Evolutionary conservation across 1,140 invertebrate genomes (phyloP).

Genomic region (Argopecten irradians): DNA sequence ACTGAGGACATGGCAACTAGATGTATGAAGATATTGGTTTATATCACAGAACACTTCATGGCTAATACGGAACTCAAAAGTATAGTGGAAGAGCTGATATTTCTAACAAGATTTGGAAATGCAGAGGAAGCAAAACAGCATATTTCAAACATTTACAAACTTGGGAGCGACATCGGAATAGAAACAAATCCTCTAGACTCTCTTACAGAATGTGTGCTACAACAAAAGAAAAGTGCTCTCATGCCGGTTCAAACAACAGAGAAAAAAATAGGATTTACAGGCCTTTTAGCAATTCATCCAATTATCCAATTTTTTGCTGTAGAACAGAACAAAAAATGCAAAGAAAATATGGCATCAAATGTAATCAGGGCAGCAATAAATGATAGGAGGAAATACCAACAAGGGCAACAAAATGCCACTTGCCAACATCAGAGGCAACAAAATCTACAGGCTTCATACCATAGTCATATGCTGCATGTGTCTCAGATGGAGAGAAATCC

Average conservation of each 20-base stretch:
- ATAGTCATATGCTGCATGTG: too few species aligned
- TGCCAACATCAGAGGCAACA: too few species aligned
- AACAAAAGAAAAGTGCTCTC: neutral
- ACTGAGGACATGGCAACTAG: neutral
- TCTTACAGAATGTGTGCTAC: neutral
- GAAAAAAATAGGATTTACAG: neutral
- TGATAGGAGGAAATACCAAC: neutral
- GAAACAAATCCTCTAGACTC: neutral
- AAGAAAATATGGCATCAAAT: neutral
- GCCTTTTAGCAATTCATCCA: neutral
- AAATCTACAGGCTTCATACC: too few species aligned
- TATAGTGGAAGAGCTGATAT: neutral
- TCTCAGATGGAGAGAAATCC: too few species aligned
- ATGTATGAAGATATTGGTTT: constrained; percentile 1
- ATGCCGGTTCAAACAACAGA: neutral
- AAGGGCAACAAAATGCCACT: neutral
- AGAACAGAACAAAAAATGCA: neutral
- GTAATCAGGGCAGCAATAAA: neutral
- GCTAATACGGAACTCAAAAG: neutral
- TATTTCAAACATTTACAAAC: neutral
- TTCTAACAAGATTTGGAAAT: neutral
- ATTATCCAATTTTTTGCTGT: neutral
- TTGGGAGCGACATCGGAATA: neutral
- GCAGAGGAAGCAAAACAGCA: neutral
- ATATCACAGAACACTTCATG: neutral